Evolutionary conservation across 2,888 invertebrate genomes (phyloP).

Genomic region (Digitonthophagus gazella): DNA sequence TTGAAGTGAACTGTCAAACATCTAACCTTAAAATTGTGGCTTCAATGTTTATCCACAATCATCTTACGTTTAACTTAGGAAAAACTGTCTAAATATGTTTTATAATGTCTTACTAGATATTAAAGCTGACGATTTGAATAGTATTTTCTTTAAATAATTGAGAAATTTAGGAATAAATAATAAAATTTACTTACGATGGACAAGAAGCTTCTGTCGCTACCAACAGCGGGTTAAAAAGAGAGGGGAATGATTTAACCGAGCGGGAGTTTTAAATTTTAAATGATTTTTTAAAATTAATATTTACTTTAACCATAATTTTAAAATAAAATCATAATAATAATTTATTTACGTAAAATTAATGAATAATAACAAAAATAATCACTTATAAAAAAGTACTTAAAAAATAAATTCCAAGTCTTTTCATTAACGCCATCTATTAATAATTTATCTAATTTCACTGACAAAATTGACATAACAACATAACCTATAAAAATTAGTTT

Average conservation of each 20-base stretch:
- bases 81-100: neutral
- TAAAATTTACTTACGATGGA: neutral
- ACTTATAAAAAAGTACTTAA: too few relatives aligned
- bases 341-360: too few relatives aligned
- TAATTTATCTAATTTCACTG: too few relatives aligned
- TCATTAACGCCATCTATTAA: too few relatives aligned
- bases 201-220: constrained; percentile 8
- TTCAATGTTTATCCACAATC: constrained; percentile 14
- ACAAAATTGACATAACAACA: too few relatives aligned
- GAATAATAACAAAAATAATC: too few relatives aligned
- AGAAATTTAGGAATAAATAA: neutral
- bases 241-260: neutral
- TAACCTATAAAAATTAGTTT: neutral
- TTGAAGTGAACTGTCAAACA: constrained; percentile 16
- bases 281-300: neutral
- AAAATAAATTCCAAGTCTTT: too few relatives aligned
- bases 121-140: neutral
- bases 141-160: neutral
- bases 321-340: neutral
- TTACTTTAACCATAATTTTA: too few relatives aligned
- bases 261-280: neutral
- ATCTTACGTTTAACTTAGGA: neutral
- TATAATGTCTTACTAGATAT: neutral
- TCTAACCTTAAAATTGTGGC: constrained; percentile 16
- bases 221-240: neutral